phyloP scores from a whole-genome alignment of 2,888 invertebrate species.

The Acrobeloides nanus region DNA sequence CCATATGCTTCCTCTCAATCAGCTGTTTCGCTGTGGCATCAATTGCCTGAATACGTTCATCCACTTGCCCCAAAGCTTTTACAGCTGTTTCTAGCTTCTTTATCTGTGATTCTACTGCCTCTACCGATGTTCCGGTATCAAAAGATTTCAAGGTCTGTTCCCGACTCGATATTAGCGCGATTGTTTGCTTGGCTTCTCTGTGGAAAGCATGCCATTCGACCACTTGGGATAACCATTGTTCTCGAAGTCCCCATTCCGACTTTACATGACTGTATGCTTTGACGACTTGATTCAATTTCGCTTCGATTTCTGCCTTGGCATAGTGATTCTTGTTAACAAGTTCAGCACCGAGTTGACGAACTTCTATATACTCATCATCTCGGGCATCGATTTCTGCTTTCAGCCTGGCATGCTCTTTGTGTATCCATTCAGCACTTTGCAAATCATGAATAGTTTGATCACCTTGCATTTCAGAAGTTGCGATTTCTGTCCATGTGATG shows the following conservation, averaged over 20 bases:
- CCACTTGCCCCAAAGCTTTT: constrained; percentile 66
- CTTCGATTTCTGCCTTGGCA: constrained; percentile 60
- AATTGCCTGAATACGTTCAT: constrained; percentile 36
- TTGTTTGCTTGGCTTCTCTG: constrained; percentile 82
- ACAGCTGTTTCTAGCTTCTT: constrained; percentile 92
- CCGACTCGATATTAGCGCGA: constrained; percentile 78
- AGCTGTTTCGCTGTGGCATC: constrained; percentile 59
- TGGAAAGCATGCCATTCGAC: constrained; percentile 88
- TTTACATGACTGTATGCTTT: constrained; percentile 73
- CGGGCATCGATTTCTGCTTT: constrained; percentile 80
- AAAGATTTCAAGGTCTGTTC: constrained; percentile 59
- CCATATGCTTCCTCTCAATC: constrained; percentile 78
- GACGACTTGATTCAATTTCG: constrained; percentile 61
- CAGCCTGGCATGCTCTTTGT: constrained; percentile 70
- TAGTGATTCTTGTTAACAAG: constrained; percentile 80
- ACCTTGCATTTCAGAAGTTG: constrained; percentile 68
- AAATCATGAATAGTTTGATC: constrained; percentile 70
- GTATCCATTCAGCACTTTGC: constrained; percentile 55
- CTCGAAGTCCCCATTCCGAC: constrained; percentile 78
- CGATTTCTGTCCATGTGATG: constrained; percentile 70
- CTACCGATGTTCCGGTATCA: constrained; percentile 29
- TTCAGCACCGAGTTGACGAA: constrained; percentile 70
- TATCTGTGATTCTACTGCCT: constrained; percentile 70
- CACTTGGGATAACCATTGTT: constrained; percentile 62
- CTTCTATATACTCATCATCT: constrained; percentile 70